These are phyloP conservation scores for Drosophila mayri DNA, from an alignment of 1,140 invertebrate genomes.

Conservation along the genomic window DNA sequence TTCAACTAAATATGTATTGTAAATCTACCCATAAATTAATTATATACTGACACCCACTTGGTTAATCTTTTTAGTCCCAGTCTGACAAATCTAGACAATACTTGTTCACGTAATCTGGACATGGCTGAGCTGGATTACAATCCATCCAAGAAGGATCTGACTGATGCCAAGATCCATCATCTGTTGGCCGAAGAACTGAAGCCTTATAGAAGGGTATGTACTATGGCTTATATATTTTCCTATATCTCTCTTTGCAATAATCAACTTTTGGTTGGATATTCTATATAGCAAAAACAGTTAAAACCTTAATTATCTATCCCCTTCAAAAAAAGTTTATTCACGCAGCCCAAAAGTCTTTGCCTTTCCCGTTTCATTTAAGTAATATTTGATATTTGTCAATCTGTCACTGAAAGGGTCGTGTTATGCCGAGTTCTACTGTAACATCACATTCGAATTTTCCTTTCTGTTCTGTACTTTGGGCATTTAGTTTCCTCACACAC, in stretches of 20 bases:
- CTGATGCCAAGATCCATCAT: conserved; percentile 97
- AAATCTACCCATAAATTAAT: neutral
- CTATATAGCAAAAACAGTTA: conserved; percentile 37
- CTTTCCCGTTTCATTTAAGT: conserved; percentile 12
- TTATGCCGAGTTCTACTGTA: conserved; percentile 38
- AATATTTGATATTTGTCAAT: conserved; percentile 19
- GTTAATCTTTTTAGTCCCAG: conserved; percentile 87
- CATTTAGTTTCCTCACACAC: conserved; percentile 66
- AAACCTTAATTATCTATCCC: neutral
- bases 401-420: conserved; percentile 32
- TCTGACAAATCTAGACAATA: conserved; percentile 92
- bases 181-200: conserved; percentile 95
- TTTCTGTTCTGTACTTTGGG: conserved; percentile 58
- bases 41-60: conserved; percentile 11
- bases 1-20: conserved; percentile 5
- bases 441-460: conserved; percentile 48
- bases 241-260: conserved; percentile 40
- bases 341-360: conserved; percentile 35
- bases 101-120: conserved; percentile 93
- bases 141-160: conserved; percentile 95
- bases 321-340: conserved; percentile 2
- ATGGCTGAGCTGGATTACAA: conserved; percentile 97
- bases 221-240: neutral
- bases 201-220: conserved; percentile 93
- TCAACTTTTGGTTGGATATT: conserved; percentile 53